Base-by-base conservation (phyloP, 2,113 vertebrate species). In the Poicephalus meyeri region DNA sequence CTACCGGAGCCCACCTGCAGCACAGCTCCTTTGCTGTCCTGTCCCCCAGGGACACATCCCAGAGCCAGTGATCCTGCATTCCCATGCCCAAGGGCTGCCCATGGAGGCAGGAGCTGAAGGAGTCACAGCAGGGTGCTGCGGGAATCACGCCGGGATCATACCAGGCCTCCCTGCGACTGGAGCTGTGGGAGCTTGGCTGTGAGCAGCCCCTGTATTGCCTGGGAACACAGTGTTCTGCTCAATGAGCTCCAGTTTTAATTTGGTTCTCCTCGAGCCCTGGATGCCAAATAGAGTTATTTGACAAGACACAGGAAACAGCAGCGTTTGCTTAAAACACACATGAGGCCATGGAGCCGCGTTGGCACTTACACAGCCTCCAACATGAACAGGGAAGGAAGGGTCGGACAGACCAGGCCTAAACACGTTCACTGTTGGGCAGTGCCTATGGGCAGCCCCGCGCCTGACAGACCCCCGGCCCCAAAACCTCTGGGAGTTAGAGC, bases 301-400 rank as follows among this genome's bases (percentile, higher is more conserved):
- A 96, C 96, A 96, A 91, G 95, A 96, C 81, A 89, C 90, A 93
- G 92, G 93, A 93, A 95, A 91, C 66, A 64, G 81, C 90, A 72
- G 69, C 68, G 17, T 80, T 95, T 35, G 86, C 94, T 93, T 41
- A 76, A 93, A 93, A 96, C 0, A 6, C 58, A 33, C 60, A 77
- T 0, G 26, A 72, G 29, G 79, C 66, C 3, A 0, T 0, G 2
- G 82, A 76, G 71, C 77, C 1, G 1, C 2, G 17, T 58, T 66
- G 85, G 79, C 53, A 26, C 79, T 72, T 23, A 37, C 28, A 1
- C 39, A 42, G 70, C 74, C 65, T 33, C 47, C 80, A 19, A 7
- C 2, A 2, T 2, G 25, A 58, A 50, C 4, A 1, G 50, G 16
- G 69, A 78, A 73, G 60, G 33, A n/a, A 58, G 29, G 31, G 13